Base-by-base conservation (phyloP, 1,140 invertebrate species). In the Bombus confusus region DNA sequence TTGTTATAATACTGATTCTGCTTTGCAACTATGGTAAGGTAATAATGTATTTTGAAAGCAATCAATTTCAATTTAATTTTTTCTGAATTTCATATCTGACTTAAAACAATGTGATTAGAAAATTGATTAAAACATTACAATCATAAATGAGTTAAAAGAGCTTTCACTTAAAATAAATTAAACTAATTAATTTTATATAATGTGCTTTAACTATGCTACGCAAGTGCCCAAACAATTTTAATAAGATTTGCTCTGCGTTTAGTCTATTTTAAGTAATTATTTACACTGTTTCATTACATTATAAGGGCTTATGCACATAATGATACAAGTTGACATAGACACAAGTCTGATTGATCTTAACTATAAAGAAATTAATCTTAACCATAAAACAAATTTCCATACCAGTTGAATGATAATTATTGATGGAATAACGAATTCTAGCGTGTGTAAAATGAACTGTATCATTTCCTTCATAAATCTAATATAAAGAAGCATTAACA, bases 171-270 rank as follows among this genome's bases (percentile, higher is more conserved):
- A 62, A 88, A 85, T 83, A 91, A 91, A 82, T 85, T 89, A 90
- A 80, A 76, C 10, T 89, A 86, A 87, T 34, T 83, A 86, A 83
- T 72, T 84, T 80, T 47, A 34, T 64, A 66, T 77, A 87, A 80
- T 43, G 79, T 59, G 59, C 3, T 86, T 73, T 84, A 78, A 90
- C 80, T 78, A 81, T 90, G 86, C 75, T 79, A 88, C 86, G 88
- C 89, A 90, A 90, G 80, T 90, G 89, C 88, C 89, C 88, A 78
- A 84, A 86, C 39, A 90, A 69, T 87, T 86, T 83, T 34, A 80
- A 9, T 68, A 18, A 86, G 57, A 80, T 83, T 75, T 41, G 37
- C 3, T 71, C 59, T 76, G 47, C 76, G 52, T 89, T 85, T 85
- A 43, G 43, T 85, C 83, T 84, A 66, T 87, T 86, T 85, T 76